Percentiles rank a stretch among this genome's conserved stretches.
Evolutionary conservation across 2,797 vertebrate genomes (phyloP).

Genomic region (Orientallactaga sibirica): DNA sequence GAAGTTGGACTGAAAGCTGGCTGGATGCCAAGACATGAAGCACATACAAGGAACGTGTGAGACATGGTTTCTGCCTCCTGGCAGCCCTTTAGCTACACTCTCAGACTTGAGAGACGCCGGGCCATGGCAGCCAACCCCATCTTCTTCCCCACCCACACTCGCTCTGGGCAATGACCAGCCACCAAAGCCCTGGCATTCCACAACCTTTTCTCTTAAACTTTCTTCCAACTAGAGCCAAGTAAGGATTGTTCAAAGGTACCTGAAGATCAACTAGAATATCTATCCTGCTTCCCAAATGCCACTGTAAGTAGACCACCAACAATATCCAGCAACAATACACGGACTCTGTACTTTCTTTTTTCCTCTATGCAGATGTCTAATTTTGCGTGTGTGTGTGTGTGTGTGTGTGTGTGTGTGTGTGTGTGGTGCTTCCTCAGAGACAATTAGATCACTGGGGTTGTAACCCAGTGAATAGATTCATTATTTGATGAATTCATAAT

Average conservation of each 20-base stretch:
- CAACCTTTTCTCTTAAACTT: neutral
- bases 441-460: neutral
- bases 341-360: neutral
- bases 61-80: conserved; percentile 72
- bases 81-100: conserved; percentile 53
- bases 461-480: neutral
- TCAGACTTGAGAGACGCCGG: conserved; percentile 64
- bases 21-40: conserved; percentile 52
- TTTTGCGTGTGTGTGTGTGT: too few species aligned
- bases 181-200: neutral
- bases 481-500: neutral
- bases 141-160: neutral
- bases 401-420: neutral
- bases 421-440: neutral
- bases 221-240: neutral
- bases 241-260: neutral
- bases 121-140: conserved; percentile 13
- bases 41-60: conserved; percentile 62
- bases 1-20: conserved; percentile 67
- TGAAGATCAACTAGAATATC: conserved; percentile 17
- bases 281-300: neutral
- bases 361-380: neutral
- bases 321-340: neutral
- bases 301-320: neutral
- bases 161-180: conserved; percentile 51